phyloP scores from a whole-genome alignment of 2,113 vertebrate genomes.

The Triplophysa tibetana region DNA sequence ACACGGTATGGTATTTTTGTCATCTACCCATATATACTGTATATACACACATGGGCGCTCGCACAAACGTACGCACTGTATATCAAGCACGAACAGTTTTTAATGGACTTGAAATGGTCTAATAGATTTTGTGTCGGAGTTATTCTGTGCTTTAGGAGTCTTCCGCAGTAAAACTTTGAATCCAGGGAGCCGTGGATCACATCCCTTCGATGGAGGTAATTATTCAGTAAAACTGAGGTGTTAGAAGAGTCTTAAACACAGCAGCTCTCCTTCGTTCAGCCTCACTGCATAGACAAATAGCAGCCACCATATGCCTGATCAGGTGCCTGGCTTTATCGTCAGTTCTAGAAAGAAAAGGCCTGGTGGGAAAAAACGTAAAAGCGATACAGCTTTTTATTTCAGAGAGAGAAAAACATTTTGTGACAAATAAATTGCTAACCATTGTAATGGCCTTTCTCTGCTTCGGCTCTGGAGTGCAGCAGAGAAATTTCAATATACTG shows the following conservation, averaged over 20 bases:
- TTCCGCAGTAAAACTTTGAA: conserved; percentile 20
- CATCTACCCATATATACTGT: too few species aligned
- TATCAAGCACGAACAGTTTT: too few species aligned
- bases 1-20: too few species aligned
- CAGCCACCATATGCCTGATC: conserved; percentile 72
- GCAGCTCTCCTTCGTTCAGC: conserved; percentile 66
- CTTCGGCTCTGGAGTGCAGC: conserved; percentile 57
- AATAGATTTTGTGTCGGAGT: not conserved
- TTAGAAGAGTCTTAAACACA: conserved; percentile 64
- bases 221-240: conserved; percentile 70
- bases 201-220: conserved; percentile 72
- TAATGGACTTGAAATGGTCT: too few species aligned
- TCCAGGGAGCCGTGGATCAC: conserved; percentile 49
- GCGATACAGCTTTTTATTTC: conserved; percentile 62
- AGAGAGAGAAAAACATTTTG: conserved; percentile 50
- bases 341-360: conserved; percentile 75
- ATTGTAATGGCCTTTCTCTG: conserved; percentile 69
- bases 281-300: conserved; percentile 77
- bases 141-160: not conserved
- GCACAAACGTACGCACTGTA: too few species aligned
- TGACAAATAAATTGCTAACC: conserved; percentile 75
- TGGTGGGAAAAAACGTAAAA: conserved; percentile 56
- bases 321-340: conserved; percentile 67
- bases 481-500: conserved; percentile 69
- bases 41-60: too few species aligned